Base-by-base conservation (phyloP, 2,797 vertebrate species). In the Percopsis omiscomaycus region DNA sequence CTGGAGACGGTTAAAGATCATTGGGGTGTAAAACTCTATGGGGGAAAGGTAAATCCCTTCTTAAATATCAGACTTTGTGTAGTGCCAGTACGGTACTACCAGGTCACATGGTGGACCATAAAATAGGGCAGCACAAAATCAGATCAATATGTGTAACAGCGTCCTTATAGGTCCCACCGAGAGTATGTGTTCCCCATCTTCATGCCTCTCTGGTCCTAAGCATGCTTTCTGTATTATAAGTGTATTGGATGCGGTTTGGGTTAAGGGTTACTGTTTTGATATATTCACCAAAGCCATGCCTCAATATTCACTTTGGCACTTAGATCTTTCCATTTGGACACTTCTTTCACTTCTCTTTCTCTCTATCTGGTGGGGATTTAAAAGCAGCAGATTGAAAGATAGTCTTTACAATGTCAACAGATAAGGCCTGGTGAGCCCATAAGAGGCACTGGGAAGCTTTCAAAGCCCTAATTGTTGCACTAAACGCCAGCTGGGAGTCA, bases 11-110 rank as follows among this genome's bases (percentile, higher is more conserved):
- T 85, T 77, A 79, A 53, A 77, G 66, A 83, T 81, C 68, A 77
- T 52, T 70, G 77, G 78, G 81, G 82, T 69, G 78, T 86, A 87
- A 88, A 86, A 76, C 72, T 76, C 80, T 57, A 73, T 0, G 59
- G 80, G 76, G 69, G 64, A 59, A 81, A 81, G 78, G 80, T 87
- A 86, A 88, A 85, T 77, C 78, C 77, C 66, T 54, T 69, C 59
- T 82, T 74, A 74, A 69, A 81, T 75, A 72, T 78, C 74, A 79
- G 45, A 65, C 69, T 69, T 63, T 74, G 46, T 51, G 29, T 42
- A n/a, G 55, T 75, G 69, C 77, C 74, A 63, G 61, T 22, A 22
- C 53, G 71, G 70, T 75, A 51, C 22, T 22, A 22, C 67, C 59
- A 62, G 66, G 75, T 81, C 79, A 77, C 60, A 78, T 58, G 65